Base-by-base conservation (phyloP, 2,888 invertebrate genomes). In the Mimachlamys varia region DNA sequence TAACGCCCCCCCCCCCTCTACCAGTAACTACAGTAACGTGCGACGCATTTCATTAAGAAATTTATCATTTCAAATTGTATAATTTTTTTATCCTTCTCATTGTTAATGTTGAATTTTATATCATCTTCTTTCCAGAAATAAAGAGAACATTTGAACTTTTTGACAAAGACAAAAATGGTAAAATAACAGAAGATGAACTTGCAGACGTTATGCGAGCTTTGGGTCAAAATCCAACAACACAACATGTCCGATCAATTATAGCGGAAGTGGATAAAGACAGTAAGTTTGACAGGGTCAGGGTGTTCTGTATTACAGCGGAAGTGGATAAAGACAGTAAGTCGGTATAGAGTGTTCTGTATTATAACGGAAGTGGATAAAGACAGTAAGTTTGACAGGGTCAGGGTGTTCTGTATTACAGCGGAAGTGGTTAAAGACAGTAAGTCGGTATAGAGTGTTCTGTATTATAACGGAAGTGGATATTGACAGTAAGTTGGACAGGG, bases 131-230 rank as follows among this genome's bases (percentile, higher is more conserved):
- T 76, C 7, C 76, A 76, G 76, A 76, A 76, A 76, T 76, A 0
- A 76, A 76, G 15, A 76, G 76, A 17, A 76, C 76, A 33, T 76
- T 76, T 76, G 76, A 76, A 76, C 76, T 76, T 27, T 76, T 76
- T 33, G 76, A 76, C 15, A 76, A 76, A 76, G 76, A 76, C 33
- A 76, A 76, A 33, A 76, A 76, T 17, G 76, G 76, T 76, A 76
- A 76, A 33, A 76, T 76, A 76, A 76, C 76, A 33, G 76, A 76
- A 33, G 10, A 5, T 15, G 76, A 76, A 76, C 76, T 76, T 12
- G 33, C 76, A 12, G 76, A 76, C 33, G 76, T 76, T 33, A 76
- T 76, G 76, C 76, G 76, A 27, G 76, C 76, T 27, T 76, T 76
- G 27, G 76, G 76, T 76, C 76, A 76, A 76, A 76, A 76, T 76